phyloP scores from a whole-genome alignment of 2,888 invertebrate species.

The Lottia scabra region DNA sequence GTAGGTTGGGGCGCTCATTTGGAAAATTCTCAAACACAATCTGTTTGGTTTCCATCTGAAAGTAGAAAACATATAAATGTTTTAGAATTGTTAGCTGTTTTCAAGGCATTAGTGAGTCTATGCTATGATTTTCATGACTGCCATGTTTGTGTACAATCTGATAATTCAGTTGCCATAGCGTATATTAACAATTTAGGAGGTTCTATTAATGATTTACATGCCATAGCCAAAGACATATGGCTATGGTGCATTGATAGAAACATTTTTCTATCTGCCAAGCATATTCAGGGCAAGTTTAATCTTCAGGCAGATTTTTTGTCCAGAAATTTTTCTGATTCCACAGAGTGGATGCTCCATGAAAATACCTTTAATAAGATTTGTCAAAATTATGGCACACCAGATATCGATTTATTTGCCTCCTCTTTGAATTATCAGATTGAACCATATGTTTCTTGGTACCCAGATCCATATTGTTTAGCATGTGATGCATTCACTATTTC shows the following conservation, averaged over 20 bases:
- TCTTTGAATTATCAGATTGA: conserved; percentile 21
- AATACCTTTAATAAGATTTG: conserved; percentile 18
- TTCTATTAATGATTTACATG: neutral
- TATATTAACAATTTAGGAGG: conserved; percentile 28
- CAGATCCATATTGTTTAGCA: conserved; percentile 22
- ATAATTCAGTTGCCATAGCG: conserved; percentile 25
- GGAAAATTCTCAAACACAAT: neutral
- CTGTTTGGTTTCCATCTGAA: neutral
- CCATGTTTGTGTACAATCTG: conserved; percentile 8
- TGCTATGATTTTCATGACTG: neutral
- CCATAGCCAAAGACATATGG: conserved; percentile 16
- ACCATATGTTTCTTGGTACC: conserved; percentile 22
- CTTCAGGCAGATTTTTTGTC: conserved; percentile 24
- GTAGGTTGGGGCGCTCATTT: neutral
- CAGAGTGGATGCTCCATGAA: conserved; percentile 27
- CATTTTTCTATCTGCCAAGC: conserved; percentile 22
- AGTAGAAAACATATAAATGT: neutral
- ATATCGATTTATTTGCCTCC: conserved; percentile 31
- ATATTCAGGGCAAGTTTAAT: conserved; percentile 18
- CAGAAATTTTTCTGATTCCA: conserved; percentile 22
- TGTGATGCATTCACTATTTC: conserved; percentile 23
- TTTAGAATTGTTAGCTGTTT: neutral
- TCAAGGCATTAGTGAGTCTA: neutral
- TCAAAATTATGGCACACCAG: conserved; percentile 18
- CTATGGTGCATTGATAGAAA: conserved; percentile 23